phyloP scores from a whole-genome alignment of 2,888 invertebrate genomes.

The Synergus umbraculus region DNA sequence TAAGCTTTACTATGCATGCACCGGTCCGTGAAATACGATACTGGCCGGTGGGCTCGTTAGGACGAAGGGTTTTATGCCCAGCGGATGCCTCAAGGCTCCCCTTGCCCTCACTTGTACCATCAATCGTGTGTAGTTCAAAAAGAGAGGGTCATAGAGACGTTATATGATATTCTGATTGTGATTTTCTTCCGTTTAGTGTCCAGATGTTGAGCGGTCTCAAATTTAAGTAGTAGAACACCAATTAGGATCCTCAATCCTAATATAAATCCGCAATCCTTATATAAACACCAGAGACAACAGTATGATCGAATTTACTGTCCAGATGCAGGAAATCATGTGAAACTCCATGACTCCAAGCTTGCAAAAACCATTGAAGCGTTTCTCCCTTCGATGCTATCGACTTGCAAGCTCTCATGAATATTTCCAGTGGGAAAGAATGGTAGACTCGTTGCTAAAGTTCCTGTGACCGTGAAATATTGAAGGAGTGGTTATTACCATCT shows the following conservation, averaged over 20 bases:
- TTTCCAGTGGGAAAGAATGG: constrained; percentile 18
- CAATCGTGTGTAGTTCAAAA: constrained; percentile 10
- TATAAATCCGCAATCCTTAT: too few relatives aligned
- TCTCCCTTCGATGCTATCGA: constrained; percentile 21
- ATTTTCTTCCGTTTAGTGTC: constrained; percentile 19
- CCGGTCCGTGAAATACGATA: constrained; percentile 74
- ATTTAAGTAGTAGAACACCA: not conserved
- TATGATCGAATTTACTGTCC: not conserved
- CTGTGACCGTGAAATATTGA: constrained; percentile 19
- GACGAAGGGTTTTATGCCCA: constrained; percentile 68
- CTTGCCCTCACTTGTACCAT: constrained; percentile 31
- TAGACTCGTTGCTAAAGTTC: not conserved
- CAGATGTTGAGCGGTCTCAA: not conserved
- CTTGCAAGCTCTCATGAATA: constrained; percentile 29
- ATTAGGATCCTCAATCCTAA: too few relatives aligned
- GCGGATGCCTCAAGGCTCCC: constrained; percentile 64
- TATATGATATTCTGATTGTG: constrained; percentile 26
- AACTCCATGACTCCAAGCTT: constrained; percentile 21
- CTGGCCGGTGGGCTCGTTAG: constrained; percentile 67
- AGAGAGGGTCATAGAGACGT: constrained; percentile 8
- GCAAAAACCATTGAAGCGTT: constrained; percentile 29
- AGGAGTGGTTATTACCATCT: constrained; percentile 27
- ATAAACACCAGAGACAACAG: not conserved
- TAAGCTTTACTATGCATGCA: constrained; percentile 74
- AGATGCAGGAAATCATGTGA: constrained; percentile 43